Evolutionary conservation across 53 echinoderm and acorn worm species (phyloP).

Genomic region (Astropecten irregularis): DNA sequence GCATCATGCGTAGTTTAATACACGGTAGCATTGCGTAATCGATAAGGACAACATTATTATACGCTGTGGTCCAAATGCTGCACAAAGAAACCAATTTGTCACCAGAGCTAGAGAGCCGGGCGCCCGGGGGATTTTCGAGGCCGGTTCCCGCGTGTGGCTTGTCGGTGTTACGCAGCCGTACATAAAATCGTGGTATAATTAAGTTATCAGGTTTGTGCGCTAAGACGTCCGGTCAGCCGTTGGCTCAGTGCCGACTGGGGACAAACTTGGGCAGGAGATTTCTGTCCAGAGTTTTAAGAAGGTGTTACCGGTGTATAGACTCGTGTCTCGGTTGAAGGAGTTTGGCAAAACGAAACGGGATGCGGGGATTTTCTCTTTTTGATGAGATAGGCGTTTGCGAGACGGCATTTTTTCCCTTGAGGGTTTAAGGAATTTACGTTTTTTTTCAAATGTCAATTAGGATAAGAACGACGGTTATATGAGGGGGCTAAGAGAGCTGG

Average conservation of each 20-base stretch:
- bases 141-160: neutral
- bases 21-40: conserved; percentile 1
- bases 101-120: conserved; percentile 9
- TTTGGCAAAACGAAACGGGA: neutral
- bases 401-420: neutral
- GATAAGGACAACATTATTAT: conserved; percentile 30
- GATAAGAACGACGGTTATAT: too few relatives aligned
- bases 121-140: neutral
- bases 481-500: too few relatives aligned
- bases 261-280: neutral
- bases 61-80: too few relatives aligned
- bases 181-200: conserved; percentile 26
- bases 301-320: too few relatives aligned
- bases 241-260: neutral
- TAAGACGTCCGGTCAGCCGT: too few relatives aligned
- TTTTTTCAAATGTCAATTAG: conserved; percentile 23
- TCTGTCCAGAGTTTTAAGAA: too few relatives aligned
- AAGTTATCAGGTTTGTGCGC: conserved; percentile 22
- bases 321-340: neutral
- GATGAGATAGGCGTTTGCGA: too few relatives aligned
- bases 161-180: conserved; percentile 24
- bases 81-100: conserved; percentile 40
- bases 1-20: neutral
- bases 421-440: neutral
- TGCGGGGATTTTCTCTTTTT: too few relatives aligned